Evolutionary conservation across 2,888 invertebrate genomes (phyloP).

Genomic region (Malthinus seriepunctatus): DNA sequence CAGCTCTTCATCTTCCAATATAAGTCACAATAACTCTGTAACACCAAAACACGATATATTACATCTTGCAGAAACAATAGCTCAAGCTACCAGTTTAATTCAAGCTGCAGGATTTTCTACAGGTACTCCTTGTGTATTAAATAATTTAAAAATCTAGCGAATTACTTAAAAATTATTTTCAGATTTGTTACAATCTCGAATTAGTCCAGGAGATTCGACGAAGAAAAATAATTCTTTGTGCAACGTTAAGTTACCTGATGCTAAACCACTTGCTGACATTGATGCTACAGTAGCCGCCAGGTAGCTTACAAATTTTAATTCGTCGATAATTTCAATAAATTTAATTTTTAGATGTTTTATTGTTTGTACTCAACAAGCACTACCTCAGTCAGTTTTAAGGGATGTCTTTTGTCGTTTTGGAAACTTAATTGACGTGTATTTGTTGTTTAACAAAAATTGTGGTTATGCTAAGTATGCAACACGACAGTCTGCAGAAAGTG

Average conservation of each 20-base stretch:
- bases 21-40: background rate
- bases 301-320: slow-evolving; percentile 40
- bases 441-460: slow-evolving; percentile 86
- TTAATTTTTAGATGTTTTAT: slow-evolving; percentile 61
- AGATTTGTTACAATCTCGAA: slow-evolving; percentile 19
- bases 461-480: slow-evolving; percentile 89
- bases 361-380: slow-evolving; percentile 66
- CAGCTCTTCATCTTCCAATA: slow-evolving; percentile 2
- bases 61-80: slow-evolving; percentile 72
- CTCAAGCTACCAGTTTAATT: slow-evolving; percentile 76
- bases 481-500: slow-evolving; percentile 73
- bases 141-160: background rate
- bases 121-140: slow-evolving; percentile 41
- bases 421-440: slow-evolving; percentile 85
- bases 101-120: slow-evolving; percentile 62
- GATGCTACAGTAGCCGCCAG: slow-evolving; percentile 69
- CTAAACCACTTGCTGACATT: slow-evolving; percentile 69
- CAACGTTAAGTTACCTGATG: slow-evolving; percentile 72
- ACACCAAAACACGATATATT: slow-evolving; percentile 57
- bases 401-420: slow-evolving; percentile 93
- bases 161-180: background rate
- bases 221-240: slow-evolving; percentile 39
- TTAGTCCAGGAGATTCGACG: slow-evolving; percentile 1
- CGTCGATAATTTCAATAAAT: background rate
- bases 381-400: slow-evolving; percentile 76